phyloP scores from a whole-genome alignment of 2,113 vertebrate species.

The Trogon melanurus region DNA sequence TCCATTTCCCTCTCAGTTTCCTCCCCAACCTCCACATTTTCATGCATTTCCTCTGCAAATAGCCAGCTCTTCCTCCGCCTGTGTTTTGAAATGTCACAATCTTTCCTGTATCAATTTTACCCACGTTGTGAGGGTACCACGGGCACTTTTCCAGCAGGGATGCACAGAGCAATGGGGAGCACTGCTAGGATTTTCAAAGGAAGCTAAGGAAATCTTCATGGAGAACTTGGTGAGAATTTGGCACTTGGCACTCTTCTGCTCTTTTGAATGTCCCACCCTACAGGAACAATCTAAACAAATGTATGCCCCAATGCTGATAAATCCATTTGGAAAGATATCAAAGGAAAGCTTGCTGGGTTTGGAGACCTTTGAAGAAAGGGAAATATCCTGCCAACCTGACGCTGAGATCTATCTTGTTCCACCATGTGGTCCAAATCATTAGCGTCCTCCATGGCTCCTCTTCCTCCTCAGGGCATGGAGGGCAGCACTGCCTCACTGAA shows the following conservation, averaged over 20 bases:
- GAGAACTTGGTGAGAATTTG: constrained; percentile 46
- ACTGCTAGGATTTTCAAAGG: constrained; percentile 25
- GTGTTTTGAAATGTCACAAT: background rate
- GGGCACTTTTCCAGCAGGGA: constrained; percentile 22
- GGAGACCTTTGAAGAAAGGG: constrained; percentile 63
- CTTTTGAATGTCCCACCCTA: constrained; percentile 43
- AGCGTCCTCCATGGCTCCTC: background rate
- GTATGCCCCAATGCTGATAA: constrained; percentile 53
- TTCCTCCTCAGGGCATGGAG: background rate
- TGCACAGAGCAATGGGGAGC: background rate
- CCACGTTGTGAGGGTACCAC: background rate
- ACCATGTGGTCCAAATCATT: constrained; percentile 25
- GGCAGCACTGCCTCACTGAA: background rate
- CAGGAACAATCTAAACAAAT: constrained; percentile 60
- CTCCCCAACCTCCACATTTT: background rate
- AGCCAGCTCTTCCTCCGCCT: background rate
- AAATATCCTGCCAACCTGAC: constrained; percentile 49
- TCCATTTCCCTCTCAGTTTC: background rate
- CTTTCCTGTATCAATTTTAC: constrained; percentile 14
- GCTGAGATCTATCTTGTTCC: constrained; percentile 33
- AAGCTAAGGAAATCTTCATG: constrained; percentile 16
- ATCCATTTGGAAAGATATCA: constrained; percentile 50
- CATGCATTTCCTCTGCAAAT: background rate
- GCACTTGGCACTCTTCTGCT: constrained; percentile 12
- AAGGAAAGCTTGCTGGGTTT: constrained; percentile 28